Evolutionary conservation across 2,888 invertebrate genomes (phyloP).

Genomic region (Drymonia ruficornis): DNA sequence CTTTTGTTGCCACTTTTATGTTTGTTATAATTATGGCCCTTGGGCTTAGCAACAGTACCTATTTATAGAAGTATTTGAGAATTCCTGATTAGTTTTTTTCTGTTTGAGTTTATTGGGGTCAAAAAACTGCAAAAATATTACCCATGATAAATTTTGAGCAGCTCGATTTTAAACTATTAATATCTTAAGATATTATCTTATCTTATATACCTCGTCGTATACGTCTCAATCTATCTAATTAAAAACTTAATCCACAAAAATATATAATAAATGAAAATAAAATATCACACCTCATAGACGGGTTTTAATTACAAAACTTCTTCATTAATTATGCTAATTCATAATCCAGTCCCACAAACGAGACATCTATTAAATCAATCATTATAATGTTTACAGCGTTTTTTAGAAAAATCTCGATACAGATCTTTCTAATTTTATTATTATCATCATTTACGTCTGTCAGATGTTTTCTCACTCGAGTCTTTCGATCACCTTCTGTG

Average conservation of each 20-base stretch:
- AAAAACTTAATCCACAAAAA: background rate
- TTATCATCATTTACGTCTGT: constrained; percentile 37
- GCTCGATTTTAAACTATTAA: background rate
- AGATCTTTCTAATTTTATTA: constrained; percentile 33
- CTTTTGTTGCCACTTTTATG: constrained; percentile 21
- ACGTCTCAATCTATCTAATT: background rate
- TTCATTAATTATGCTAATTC: constrained; percentile 30
- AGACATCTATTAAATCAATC: constrained; percentile 24
- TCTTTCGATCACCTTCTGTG: constrained; percentile 15
- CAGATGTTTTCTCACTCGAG: constrained; percentile 17
- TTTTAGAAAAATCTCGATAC: constrained; percentile 7
- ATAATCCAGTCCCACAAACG: constrained; percentile 18
- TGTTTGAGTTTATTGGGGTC: background rate
- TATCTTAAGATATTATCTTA: too few species aligned
- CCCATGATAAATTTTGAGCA: background rate
- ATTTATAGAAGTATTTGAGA: constrained; percentile 3
- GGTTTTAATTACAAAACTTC: constrained; percentile 7
- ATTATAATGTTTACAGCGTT: constrained; percentile 9
- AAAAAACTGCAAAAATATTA: background rate
- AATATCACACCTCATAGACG: background rate
- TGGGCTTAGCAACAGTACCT: constrained; percentile 18
- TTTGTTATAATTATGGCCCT: constrained; percentile 16
- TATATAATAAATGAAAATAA: background rate
- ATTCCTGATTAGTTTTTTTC: background rate
- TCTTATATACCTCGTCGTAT: background rate